Evolutionary conservation across 2,888 invertebrate genomes (phyloP), one percentile per base, ranked within the genome.

Genomic region (Scaptomyza caliginosa): DNA sequence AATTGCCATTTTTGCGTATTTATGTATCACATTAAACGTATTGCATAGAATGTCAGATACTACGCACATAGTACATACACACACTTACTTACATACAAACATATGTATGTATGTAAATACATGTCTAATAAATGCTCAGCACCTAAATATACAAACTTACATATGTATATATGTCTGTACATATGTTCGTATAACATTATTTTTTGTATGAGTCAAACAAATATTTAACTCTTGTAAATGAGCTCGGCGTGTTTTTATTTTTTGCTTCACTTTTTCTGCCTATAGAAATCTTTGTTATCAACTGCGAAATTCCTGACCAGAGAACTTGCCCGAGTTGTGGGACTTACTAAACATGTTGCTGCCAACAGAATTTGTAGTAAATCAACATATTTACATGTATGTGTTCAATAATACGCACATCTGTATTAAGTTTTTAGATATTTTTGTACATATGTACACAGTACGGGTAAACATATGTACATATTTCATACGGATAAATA

Each of bases 361-460:
- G 32, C 21, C 32, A 13, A 21, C 19, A 21, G 46, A 32, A 46
- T 21, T 32, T 30, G 32, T 10, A 13, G 32, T 32, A 46, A 46
- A 21, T 32, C 30, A 51, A 30, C 30, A 30, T 30, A 42, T 51
- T 26, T 40, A 51, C 50, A 45, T 23, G 28, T 42, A 45, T 45
- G 28, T 21, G 30, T n/a, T 32, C 19, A 46, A 46, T 32, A 38
- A 55, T 55, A 26, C 13, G 21, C 23, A 49, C 48, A 54, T 46
- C 8, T 23, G 19, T 28, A 34, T 30, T 3, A 42, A 55, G 5
- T 16, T 42, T 42, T 23, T 38, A 67, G 38, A 45, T 54, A 62
- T 49, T 45, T 46, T 48, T 68, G 50, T 68, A 46, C 34, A 49
- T 54, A 69, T 39, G 39, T 51, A 60, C 51, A 55, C 60, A 60